These are phyloP conservation scores for Chitala chitala DNA, from an alignment of 2,113 vertebrate genomes.

Conservation along the genomic window DNA sequence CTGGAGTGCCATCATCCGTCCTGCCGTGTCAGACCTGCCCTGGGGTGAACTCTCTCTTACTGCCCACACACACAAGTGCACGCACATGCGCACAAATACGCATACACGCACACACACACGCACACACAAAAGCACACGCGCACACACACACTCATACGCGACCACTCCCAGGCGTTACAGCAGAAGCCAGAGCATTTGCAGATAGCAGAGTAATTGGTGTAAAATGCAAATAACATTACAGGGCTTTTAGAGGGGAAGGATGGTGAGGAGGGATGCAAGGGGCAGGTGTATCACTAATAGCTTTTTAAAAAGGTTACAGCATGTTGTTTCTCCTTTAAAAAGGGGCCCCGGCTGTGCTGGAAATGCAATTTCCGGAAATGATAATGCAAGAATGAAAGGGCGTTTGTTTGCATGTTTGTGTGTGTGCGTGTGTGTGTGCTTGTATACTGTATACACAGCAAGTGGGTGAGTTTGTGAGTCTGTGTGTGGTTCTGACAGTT, in stretches of 20 bases:
- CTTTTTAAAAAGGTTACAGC: slow-evolving; percentile 72
- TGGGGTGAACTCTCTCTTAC: not conserved
- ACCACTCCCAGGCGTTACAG: not conserved
- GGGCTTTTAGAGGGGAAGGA: slow-evolving; percentile 16
- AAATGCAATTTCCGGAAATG: slow-evolving; percentile 66
- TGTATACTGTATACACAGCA: not conserved
- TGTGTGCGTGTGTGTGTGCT: slow-evolving; percentile 6
- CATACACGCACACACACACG: not conserved
- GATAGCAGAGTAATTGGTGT: slow-evolving; percentile 4
- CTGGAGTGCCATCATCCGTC: not conserved
- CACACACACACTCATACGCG: not conserved
- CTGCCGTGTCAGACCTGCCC: not conserved
- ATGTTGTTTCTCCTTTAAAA: slow-evolving; percentile 62
- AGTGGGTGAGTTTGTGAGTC: no score
- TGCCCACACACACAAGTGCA: not conserved
- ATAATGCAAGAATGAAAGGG: slow-evolving; percentile 57
- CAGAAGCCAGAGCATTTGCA: not conserved
- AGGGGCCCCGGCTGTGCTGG: slow-evolving; percentile 62
- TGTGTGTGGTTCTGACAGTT: no score
- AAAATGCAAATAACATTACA: slow-evolving; percentile 23
- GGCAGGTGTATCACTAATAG: slow-evolving; percentile 65
- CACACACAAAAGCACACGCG: not conserved
- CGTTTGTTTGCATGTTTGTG: slow-evolving; percentile 24
- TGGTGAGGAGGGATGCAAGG: slow-evolving; percentile 13
- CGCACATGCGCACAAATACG: not conserved